These are phyloP conservation scores for Spisula subtruncata DNA, from an alignment of 2,888 invertebrate species.

Conservation along the genomic window DNA sequence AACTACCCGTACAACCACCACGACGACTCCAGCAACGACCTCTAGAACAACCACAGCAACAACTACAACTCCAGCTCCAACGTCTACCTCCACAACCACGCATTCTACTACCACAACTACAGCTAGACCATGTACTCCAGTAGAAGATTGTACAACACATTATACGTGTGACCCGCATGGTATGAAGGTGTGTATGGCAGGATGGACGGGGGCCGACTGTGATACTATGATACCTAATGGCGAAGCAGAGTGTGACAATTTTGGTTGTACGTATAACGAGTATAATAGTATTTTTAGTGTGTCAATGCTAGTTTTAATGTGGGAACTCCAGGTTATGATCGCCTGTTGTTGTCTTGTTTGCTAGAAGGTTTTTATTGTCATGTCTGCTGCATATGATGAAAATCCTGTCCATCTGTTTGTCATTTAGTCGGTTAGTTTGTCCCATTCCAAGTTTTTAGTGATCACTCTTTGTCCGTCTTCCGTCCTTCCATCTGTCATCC, in stretches of 20 bases:
- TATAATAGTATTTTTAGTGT: no score
- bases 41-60: not conserved
- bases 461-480: no score
- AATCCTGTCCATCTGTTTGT: no score
- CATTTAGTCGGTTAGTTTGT: no score
- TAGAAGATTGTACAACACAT: slow-evolving; percentile 90
- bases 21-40: not conserved
- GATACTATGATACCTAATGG: slow-evolving; percentile 46
- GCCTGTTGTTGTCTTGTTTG: no score
- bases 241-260: slow-evolving; percentile 71
- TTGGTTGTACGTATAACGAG: slow-evolving; percentile 69
- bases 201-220: not conserved
- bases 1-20: not conserved
- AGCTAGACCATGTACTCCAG: slow-evolving; percentile 25
- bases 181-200: not conserved
- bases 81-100: not conserved
- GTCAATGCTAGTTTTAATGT: no score
- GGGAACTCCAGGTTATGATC: no score
- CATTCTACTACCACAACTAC: not conserved
- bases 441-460: no score
- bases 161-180: slow-evolving; percentile 93
- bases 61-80: not conserved
- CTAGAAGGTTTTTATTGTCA: no score
- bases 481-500: no score
- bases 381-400: no score